Percentiles rank a stretch among this genome's conserved stretches.
Evolutionary conservation across 2,113 vertebrate species (phyloP).

Genomic region (Setophaga kirtlandii): DNA sequence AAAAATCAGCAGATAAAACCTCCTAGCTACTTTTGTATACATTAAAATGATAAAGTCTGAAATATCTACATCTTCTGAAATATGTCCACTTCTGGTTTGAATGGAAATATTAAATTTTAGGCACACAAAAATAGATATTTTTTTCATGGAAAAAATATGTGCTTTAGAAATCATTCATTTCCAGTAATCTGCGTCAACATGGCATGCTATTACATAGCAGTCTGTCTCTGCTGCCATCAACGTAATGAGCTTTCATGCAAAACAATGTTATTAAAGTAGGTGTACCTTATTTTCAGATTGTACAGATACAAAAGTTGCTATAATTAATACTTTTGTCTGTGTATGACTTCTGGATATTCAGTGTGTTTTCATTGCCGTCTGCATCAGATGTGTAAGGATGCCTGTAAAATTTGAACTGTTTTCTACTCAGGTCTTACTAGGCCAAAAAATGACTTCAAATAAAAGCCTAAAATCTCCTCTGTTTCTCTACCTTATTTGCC

Average conservation of each 20-base stretch:
- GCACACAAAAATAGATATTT: background rate
- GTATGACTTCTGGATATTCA: background rate
- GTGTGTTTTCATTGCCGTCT: background rate
- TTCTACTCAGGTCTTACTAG: background rate
- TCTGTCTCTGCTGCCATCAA: background rate
- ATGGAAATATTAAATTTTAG: background rate
- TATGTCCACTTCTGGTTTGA: background rate
- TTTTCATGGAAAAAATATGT: background rate
- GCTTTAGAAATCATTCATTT: background rate
- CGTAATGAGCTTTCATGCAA: background rate
- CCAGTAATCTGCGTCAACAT: background rate
- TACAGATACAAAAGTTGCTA: background rate
- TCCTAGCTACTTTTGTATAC: background rate
- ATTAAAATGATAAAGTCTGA: background rate
- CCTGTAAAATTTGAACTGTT: background rate
- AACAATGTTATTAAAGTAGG: background rate
- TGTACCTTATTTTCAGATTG: background rate
- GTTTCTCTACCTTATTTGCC: background rate
- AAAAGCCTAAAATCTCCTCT: background rate
- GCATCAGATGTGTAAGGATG: background rate
- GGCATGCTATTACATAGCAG: background rate
- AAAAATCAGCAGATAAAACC: background rate
- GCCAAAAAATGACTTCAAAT: background rate
- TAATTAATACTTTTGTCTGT: background rate
- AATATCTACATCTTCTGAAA: background rate